Conservation (phyloP, 2,888 invertebrate species). For the Lordiphosa fenestrarum region DNA sequence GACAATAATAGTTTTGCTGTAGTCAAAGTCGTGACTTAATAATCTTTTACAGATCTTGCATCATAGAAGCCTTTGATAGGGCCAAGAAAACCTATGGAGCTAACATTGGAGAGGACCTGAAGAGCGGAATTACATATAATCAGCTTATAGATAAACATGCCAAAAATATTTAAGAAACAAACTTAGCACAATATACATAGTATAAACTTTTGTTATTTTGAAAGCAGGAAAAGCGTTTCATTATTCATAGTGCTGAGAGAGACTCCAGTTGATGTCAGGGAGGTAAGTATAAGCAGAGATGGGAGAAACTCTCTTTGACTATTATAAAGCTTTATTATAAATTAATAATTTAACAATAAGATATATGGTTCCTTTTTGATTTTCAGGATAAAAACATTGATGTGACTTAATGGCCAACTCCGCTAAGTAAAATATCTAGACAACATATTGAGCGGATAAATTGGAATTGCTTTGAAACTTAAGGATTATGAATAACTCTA, state of each 20-base stretch:
- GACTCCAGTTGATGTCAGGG: too few relatives aligned
- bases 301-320: too few relatives aligned
- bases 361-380: conserved; percentile 9
- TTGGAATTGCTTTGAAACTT: too few relatives aligned
- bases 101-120: conserved; percentile 60
- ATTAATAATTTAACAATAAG: neutral
- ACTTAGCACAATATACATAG: neutral
- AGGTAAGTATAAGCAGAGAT: too few relatives aligned
- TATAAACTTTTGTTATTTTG: neutral
- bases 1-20: too few relatives aligned
- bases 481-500: conserved; percentile 3
- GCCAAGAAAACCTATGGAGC: conserved; percentile 82
- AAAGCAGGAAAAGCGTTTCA: too few relatives aligned
- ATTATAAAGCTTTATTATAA: neutral
- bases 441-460: too few relatives aligned
- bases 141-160: conserved; percentile 65
- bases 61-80: conserved; percentile 88
- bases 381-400: neutral
- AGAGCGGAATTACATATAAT: conserved; percentile 62
- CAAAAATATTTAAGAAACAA: conserved; percentile 33
- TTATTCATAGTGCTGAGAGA: too few relatives aligned
- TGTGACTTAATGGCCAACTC: too few relatives aligned
- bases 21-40: too few relatives aligned
- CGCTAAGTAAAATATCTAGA: too few relatives aligned
- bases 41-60: conserved; percentile 84